These are phyloP conservation scores for Bos indicus DNA, from an alignment of 2,113 vertebrate species.

Conservation along the genomic window DNA sequence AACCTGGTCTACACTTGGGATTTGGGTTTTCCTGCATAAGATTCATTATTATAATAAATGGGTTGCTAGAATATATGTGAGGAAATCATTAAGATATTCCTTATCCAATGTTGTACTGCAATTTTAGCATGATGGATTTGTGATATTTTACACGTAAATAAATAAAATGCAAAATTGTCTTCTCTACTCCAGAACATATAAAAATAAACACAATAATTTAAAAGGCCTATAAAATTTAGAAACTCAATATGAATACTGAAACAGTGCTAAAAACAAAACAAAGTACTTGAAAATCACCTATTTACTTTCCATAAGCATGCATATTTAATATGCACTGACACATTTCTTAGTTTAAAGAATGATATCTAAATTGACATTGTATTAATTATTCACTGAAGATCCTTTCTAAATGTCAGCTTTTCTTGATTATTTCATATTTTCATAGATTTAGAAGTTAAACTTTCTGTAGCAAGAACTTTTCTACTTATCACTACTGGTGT, in stretches of 20 bases:
- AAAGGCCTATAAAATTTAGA: not conserved
- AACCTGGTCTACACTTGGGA: conserved; percentile 10
- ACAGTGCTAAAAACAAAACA: not conserved
- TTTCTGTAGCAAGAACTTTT: not conserved
- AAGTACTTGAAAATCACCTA: not conserved
- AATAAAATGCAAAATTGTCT: not conserved
- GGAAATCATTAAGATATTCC: not conserved
- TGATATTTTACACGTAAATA: not conserved
- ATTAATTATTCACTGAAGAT: not conserved
- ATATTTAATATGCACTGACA: not conserved
- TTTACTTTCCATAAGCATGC: not conserved
- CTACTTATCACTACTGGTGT: not conserved
- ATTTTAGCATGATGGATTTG: not conserved
- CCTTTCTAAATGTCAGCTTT: not conserved
- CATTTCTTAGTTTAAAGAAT: not conserved
- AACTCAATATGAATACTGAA: not conserved
- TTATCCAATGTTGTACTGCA: not conserved
- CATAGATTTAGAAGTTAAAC: not conserved
- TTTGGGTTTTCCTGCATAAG: not conserved
- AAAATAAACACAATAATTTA: not conserved
- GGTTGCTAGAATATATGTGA: not conserved
- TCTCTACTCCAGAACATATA: not conserved
- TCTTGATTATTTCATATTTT: not conserved
- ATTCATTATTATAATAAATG: conserved; percentile 42
- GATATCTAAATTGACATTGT: not conserved